Evolutionary conservation across 2,113 vertebrate genomes (phyloP).

Genomic region (Pandion haliaetus): DNA sequence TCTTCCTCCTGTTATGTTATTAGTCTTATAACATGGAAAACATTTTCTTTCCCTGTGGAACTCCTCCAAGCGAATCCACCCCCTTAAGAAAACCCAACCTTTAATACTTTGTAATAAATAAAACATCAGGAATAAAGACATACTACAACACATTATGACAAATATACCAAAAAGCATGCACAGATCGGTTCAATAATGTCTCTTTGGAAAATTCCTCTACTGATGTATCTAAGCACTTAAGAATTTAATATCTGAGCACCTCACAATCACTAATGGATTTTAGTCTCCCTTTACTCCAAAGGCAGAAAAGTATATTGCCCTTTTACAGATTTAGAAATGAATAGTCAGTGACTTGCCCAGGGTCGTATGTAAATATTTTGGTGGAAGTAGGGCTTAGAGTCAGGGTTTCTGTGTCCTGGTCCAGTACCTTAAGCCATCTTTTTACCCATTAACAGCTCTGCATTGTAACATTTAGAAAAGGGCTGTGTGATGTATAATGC

Average conservation of each 20-base stretch:
- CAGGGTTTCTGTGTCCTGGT: not conserved
- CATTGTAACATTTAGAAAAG: not conserved
- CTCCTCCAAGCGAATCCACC: not conserved
- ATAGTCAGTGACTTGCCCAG: not conserved
- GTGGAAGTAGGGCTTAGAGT: not conserved
- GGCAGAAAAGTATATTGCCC: not conserved
- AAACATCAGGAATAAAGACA: conserved; percentile 35
- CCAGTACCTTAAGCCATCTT: not conserved
- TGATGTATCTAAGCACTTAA: conserved; percentile 26
- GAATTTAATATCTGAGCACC: conserved; percentile 2
- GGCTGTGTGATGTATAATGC: not conserved
- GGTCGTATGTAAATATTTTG: not conserved
- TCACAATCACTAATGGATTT: conserved; percentile 35
- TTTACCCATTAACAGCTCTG: not conserved
- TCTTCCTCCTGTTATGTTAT: not conserved
- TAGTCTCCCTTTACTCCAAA: not conserved
- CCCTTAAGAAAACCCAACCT: not conserved
- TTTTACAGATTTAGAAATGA: not conserved
- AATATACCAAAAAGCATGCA: not conserved
- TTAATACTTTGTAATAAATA: conserved; percentile 52
- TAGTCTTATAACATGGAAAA: not conserved
- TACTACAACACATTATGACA: not conserved
- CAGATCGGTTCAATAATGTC: not conserved
- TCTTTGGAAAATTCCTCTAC: conserved; percentile 17
- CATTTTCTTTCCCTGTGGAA: conserved; percentile 21